phyloP scores from a whole-genome alignment of 2,797 vertebrate species.

The Gallinago stenura region DNA sequence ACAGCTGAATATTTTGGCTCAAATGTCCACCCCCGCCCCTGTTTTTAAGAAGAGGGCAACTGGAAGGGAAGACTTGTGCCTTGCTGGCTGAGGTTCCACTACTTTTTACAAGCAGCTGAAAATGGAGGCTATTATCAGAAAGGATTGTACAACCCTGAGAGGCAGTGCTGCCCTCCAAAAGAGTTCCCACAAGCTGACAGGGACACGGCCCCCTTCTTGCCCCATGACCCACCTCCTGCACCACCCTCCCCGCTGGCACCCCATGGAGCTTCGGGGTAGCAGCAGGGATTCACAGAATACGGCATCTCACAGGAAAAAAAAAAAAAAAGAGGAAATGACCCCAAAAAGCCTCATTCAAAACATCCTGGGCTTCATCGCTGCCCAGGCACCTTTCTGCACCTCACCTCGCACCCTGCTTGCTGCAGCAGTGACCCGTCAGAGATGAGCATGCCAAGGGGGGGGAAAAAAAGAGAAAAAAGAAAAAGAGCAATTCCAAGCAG shows the following conservation, averaged over 20 bases:
- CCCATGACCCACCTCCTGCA: not conserved
- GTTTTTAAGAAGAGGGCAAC: not conserved
- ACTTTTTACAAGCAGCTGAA: not conserved
- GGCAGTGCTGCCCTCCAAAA: not conserved
- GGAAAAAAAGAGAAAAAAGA: no score
- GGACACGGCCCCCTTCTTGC: rapidly evolving
- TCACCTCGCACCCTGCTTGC: not conserved
- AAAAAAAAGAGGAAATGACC: not conserved
- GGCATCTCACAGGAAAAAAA: not conserved
- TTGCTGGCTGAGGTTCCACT: not conserved
- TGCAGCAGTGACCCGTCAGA: not conserved
- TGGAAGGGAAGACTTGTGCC: not conserved
- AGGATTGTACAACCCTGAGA: not conserved
- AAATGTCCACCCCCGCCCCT: not conserved
- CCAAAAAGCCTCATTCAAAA: not conserved
- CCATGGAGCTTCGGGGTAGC: not conserved
- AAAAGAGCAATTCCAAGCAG: not conserved
- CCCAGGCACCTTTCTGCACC: not conserved
- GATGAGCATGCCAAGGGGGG: rapidly evolving
- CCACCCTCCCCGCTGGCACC: not conserved
- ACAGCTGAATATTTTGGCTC: not conserved
- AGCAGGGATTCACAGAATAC: not conserved
- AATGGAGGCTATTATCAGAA: not conserved
- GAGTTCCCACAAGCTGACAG: not conserved
- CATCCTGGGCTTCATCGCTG: not conserved